Base-by-base conservation (phyloP, 2,113 vertebrate species). In the Abramis brama region DNA sequence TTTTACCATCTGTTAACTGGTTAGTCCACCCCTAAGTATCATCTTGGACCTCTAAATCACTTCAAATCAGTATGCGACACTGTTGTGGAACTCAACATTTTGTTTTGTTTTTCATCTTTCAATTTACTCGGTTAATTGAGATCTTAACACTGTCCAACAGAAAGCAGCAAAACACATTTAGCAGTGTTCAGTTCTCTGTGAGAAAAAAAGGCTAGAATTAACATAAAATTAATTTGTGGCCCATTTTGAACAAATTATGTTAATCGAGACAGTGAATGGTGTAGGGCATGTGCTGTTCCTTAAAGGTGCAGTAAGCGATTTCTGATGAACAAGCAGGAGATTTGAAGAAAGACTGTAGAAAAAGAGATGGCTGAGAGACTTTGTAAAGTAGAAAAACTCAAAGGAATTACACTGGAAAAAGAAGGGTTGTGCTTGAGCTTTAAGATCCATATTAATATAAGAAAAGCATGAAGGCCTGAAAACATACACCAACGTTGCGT, bases 111-210 rank as follows among this genome's bases (percentile, higher is more conserved):
- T 89, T 87, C 88, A 66, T 43, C 57, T 27, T 27, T 84, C 79
- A 66, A 55, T 91, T 92, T 88, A 87, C 87, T 89, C 80, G 70
- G 87, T 78, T 89, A 92, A 92, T 91, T 73, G 90, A 92, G 91
- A 93, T 92, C 89, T 91, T 85, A 88, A 79, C 87, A 88, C 83
- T 87, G 88, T 79, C 78, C 82, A 47, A 82, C 68, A 78, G 78
- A 47, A 86, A 79, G 52, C 62, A 55, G 17, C 39, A 74, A 90
- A 87, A 88, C 84, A 86, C 82, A 87, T 88, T 87, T 64, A 90
- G 50, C 82, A 19, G 8, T 0, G 81, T 50, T 83, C 50, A 33
- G 19, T 73, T 39, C 81, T 25, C 81, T 43, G 30, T 3, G n/a
- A 70, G 62, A 71, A 83, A 55, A 83, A 36, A 64, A 7, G 7